Base-by-base conservation (phyloP, 2,113 vertebrate genomes). In the Sprattus sprattus region DNA sequence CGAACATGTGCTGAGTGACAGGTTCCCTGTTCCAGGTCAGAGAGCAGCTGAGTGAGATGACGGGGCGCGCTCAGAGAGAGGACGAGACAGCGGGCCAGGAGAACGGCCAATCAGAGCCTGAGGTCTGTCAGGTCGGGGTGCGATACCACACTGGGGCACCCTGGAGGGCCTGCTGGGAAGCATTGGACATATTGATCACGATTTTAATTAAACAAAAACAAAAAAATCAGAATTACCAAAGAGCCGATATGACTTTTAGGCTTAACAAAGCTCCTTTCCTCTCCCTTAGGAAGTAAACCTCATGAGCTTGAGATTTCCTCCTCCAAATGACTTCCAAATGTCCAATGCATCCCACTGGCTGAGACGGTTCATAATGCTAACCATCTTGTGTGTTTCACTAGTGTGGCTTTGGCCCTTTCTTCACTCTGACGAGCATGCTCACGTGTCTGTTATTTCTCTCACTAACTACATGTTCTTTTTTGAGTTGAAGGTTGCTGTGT, bases 1-100 rank as follows among this genome's bases (percentile, higher is more conserved):
- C 4, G 85, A 85, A 87, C 82, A n/a, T 52, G 84, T 92, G 85
- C 90, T 85, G 46, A 89, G 91, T 71, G n/a, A 81, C 85, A 85
- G 91, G 92, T 93, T 92, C 89, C 92, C 92, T 39, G 86, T 96
- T 96, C 91, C 95, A 97, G 96, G 95, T 97, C 93, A 97, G 95
- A 92, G 95, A 97, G 94, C 96, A 97, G 90, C 90, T 97, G 94
- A 93, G 94, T 89, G 94, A 96, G 91, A 93, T 95, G 91, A 94
- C 92, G 91, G 94, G 91, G 94, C 94, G 84, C 8, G 90, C 94
- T 88, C 94, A 95, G 87, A 95, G 93, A 80, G 95, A 95, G 91
- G 91, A 91, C 86, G 93, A 92, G 87, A 95, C 92, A 64, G 95
- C 94, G 91, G 91, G 91, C 87, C 93, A 91, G 87, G 93, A 92